Base-by-base conservation (phyloP, 2,888 invertebrate genomes). In the Thecophora atra region DNA sequence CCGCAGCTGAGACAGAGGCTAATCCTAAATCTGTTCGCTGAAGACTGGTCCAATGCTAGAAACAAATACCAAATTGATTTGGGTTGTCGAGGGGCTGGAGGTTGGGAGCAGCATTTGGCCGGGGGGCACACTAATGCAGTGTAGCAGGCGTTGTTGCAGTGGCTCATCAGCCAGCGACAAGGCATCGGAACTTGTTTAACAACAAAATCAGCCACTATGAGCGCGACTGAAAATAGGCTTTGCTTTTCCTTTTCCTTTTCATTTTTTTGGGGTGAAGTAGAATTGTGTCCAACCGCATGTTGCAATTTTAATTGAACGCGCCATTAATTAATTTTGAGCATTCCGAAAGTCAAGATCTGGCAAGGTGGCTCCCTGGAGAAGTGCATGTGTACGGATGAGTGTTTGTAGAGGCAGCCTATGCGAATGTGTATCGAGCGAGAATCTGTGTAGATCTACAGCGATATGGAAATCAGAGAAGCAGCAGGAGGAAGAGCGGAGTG, bases 291-390 rank as follows among this genome's bases (percentile, higher is more conserved):
- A 81, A 81, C 82, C 77, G 80, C 82, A 82, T 85, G 84, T 84
- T 82, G 83, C 83, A 83, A 84, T 85, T 83, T 85, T 85, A 85
- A 85, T 85, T 85, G 85, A 84, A 84, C 81, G 79, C 83, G 82
- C 81, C 83, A 84, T 84, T 84, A 84, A 84, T 84, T 84, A 85
- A 83, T 84, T 84, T 62, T 82, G 78, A 80, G 82, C 79, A 82
- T 69, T 69, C 68, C 21, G 8, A 42, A 26, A 60, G 44, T 28
- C 51, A 19, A 8, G 47, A 28, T 11, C 69, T 21, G 54, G 30
- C 19, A 19, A 21, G 67, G 66, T 54, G 52, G 67, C 30, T 28
- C 21, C 21, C 24, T 0, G 11, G 30, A 52, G 28, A 30, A 7
- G 64, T 15, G 15, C 17, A 15, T 28, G 24, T 28, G 30, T 7